Percentiles rank a stretch among this genome's conserved stretches.
phyloP scores from a whole-genome alignment of 2,797 vertebrate species.

The Molossus alvarezi region DNA sequence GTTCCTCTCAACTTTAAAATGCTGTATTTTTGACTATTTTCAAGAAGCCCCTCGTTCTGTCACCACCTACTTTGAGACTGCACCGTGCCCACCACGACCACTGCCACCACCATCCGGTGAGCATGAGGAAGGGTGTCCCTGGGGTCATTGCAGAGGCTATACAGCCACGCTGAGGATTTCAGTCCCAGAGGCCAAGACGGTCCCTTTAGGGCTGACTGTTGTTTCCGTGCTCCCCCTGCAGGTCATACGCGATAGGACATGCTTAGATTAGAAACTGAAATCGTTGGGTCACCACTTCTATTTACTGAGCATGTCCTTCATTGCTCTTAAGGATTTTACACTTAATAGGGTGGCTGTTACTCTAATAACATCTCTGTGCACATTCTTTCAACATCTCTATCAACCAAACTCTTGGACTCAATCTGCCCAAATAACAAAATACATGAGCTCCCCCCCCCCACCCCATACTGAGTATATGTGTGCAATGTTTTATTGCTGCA shows the following conservation, averaged over 20 bases:
- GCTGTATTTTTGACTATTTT: neutral
- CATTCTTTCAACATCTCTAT: neutral
- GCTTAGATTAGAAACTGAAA: neutral
- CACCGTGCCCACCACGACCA: too few species aligned
- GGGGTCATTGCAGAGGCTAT: neutral
- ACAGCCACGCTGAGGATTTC: neutral
- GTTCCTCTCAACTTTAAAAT: neutral
- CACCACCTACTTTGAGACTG: neutral
- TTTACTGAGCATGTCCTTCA: neutral
- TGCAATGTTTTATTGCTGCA: neutral
- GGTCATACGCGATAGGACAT: constrained; percentile 6
- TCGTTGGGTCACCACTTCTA: neutral
- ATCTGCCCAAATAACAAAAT: neutral
- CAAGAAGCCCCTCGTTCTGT: neutral
- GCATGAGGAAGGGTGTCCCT: neutral
- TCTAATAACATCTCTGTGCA: neutral
- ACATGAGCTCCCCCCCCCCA: neutral
- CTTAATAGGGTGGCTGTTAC: neutral
- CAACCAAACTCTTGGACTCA: neutral
- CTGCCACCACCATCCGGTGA: too few species aligned
- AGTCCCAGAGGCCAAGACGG: too few species aligned
- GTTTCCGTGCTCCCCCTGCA: constrained; percentile 69
- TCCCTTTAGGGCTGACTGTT: neutral
- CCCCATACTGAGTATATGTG: too few species aligned
- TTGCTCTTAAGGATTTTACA: neutral